These are phyloP conservation scores for Brachionus paranguensis DNA, from an alignment of 1,140 invertebrate species.

Conservation along the genomic window DNA sequence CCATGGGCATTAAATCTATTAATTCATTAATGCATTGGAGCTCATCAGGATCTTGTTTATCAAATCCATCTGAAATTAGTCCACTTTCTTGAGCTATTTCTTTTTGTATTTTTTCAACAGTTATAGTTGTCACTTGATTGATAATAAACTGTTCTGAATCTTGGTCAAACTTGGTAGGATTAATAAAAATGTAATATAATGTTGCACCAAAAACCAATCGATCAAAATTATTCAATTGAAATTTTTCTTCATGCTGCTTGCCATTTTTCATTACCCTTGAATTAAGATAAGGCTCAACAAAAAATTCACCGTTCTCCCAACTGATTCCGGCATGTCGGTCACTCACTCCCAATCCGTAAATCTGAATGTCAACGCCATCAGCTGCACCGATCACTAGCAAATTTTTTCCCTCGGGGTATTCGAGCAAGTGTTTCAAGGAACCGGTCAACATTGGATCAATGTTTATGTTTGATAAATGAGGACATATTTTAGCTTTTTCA, in stretches of 20 bases:
- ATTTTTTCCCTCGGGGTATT: conserved; percentile 50
- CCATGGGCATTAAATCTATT: conserved; percentile 60
- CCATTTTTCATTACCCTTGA: conserved; percentile 60
- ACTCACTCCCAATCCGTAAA: conserved; percentile 54
- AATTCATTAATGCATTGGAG: conserved; percentile 52
- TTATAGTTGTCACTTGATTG: conserved; percentile 50
- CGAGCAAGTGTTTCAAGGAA: conserved; percentile 60
- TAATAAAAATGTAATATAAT: conserved; percentile 12
- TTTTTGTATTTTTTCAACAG: conserved; percentile 47
- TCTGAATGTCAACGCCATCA: conserved; percentile 4
- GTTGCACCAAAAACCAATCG: conserved; percentile 50
- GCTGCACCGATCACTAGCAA: not conserved
- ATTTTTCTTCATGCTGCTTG: conserved; percentile 54
- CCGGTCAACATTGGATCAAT: conserved; percentile 61
- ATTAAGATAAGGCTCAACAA: conserved; percentile 54
- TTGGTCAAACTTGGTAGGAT: conserved; percentile 38
- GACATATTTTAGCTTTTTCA: conserved; percentile 57
- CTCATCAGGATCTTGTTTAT: conserved; percentile 56
- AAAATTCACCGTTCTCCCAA: conserved; percentile 54
- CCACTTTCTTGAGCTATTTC: conserved; percentile 37
- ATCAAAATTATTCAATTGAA: conserved; percentile 60
- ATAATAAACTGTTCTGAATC: conserved; percentile 60
- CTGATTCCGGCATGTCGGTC: conserved; percentile 59
- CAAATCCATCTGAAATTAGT: conserved; percentile 49
- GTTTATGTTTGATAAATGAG: conserved; percentile 63